A percentile compares a stretch with the other conserved stretches of the same genome.
These are phyloP conservation scores for Luperina nickerlii DNA, from an alignment of 2,888 invertebrate species.

Conservation along the genomic window DNA sequence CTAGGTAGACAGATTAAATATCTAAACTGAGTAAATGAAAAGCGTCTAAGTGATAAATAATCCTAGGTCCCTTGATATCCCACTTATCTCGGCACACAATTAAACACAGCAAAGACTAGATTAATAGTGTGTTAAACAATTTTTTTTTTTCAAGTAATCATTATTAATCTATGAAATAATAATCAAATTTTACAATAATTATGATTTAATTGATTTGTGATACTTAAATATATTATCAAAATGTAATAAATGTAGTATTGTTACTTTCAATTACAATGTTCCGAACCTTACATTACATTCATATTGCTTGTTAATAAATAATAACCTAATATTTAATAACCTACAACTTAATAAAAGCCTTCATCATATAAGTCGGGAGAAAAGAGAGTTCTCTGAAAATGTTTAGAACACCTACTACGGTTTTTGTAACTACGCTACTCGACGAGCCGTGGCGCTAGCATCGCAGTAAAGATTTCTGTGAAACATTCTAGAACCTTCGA, in stretches of 20 bases:
- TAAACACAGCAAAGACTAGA: neutral
- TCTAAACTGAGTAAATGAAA: no score
- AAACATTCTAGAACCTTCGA: constrained; percentile 80
- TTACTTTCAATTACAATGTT: neutral
- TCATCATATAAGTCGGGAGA: neutral
- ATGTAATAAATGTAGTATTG: neutral
- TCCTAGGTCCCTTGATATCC: no score
- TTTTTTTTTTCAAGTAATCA: neutral
- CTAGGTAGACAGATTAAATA: no score
- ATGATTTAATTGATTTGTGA: neutral
- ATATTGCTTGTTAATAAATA: neutral
- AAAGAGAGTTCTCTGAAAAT: constrained; percentile 65
- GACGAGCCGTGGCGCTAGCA: constrained; percentile 68
- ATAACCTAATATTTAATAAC: no score
- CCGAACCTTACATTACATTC: no score
- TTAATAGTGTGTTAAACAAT: neutral
- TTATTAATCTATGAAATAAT: neutral
- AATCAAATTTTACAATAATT: neutral
- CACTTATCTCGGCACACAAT: no score
- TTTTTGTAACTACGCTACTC: constrained; percentile 68
- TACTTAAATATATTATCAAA: neutral
- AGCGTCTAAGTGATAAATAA: no score
- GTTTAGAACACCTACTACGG: constrained; percentile 69
- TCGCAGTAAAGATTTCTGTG: constrained; percentile 28
- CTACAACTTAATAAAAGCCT: neutral